phyloP scores from a whole-genome alignment of 1,140 invertebrate genomes.

The Asobara japonica region DNA sequence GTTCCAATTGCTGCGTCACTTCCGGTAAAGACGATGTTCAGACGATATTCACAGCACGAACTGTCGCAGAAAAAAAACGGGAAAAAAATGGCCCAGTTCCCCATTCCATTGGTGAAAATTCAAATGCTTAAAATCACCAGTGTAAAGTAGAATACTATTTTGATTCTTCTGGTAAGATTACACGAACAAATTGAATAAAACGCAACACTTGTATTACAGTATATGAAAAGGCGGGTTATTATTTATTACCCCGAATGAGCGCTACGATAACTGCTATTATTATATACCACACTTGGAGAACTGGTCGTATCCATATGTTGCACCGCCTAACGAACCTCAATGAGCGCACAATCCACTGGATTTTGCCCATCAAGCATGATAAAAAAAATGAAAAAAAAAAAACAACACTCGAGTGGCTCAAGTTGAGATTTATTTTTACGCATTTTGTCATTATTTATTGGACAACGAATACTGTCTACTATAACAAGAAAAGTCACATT shows the following conservation, averaged over 20 bases:
- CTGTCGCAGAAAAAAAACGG: no score
- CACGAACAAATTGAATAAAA: neutral
- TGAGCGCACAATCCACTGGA: neutral
- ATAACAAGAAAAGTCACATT: constrained; percentile 43
- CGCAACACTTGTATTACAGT: neutral
- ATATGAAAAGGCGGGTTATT: neutral
- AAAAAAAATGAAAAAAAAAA: no score
- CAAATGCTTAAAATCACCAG: neutral
- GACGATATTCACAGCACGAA: no score
- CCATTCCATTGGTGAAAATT: neutral
- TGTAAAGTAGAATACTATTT: neutral
- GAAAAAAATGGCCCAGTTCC: no score
- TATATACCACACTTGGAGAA: neutral
- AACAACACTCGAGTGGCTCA: neutral
- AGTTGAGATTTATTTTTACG: constrained; percentile 50
- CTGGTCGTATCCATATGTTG: neutral
- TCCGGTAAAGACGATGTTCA: no score
- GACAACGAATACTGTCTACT: constrained; percentile 29
- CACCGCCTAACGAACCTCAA: neutral
- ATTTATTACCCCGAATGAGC: neutral
- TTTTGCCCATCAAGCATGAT: neutral
- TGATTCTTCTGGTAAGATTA: neutral
- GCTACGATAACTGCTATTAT: neutral
- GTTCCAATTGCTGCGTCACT: no score
- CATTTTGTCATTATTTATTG: constrained; percentile 56